phyloP scores from a whole-genome alignment of 2,113 vertebrate genomes.

The Rhinoptilus africanus region DNA sequence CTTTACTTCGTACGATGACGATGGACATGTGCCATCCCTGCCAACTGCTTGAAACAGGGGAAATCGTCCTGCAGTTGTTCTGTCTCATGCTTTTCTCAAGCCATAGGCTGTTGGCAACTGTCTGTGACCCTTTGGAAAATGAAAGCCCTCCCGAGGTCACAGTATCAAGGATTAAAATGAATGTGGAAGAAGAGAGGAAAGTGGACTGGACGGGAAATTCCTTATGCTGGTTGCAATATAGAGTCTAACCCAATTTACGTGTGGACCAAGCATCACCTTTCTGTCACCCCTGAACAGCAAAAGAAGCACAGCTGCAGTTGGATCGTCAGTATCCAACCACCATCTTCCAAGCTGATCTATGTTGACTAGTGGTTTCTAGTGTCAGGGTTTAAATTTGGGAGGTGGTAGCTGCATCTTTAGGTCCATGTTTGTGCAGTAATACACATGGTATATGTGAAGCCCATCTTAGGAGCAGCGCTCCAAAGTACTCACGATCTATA shows the following conservation, averaged over 20 bases:
- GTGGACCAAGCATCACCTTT: background rate
- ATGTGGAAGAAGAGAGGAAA: background rate
- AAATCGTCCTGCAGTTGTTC: background rate
- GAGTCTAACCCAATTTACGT: background rate
- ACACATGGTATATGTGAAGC: background rate
- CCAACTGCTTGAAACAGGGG: background rate
- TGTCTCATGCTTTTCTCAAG: background rate
- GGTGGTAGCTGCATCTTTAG: background rate
- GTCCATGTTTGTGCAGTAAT: background rate
- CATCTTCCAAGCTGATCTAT: background rate
- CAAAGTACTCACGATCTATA: background rate
- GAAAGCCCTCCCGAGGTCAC: background rate
- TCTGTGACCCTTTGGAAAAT: background rate
- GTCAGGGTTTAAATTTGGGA: background rate
- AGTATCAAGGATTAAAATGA: background rate
- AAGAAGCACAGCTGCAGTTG: background rate
- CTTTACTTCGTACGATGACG: background rate
- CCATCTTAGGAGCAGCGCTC: background rate
- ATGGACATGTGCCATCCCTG: accelerated
- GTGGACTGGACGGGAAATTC: background rate
- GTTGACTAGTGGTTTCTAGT: background rate
- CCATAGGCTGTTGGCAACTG: accelerated
- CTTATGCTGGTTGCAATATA: background rate
- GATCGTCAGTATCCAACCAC: background rate
- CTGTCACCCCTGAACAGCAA: background rate